Base-by-base conservation (phyloP, 1,140 invertebrate species). In the Scaptomyza pallida region DNA sequence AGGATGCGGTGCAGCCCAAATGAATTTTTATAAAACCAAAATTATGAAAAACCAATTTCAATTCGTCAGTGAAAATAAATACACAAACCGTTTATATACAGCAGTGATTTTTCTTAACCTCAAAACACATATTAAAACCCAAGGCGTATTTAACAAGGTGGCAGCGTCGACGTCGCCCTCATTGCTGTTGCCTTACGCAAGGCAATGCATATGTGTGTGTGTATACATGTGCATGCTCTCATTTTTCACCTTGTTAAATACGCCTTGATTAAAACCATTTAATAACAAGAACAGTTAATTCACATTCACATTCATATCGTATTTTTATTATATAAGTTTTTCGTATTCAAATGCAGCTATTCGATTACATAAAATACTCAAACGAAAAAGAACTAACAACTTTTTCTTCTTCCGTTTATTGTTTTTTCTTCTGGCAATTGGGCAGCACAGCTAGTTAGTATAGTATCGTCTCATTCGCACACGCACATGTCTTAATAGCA, bases 401-500 rank as follows among this genome's bases (percentile, higher is more conserved):
- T 56, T 16, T 6, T 50, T 10, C 47, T 50, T 30, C 23, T 10
- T 50, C 5, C 10, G 5, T 16, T 51, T n/a, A 6, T 23, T 23
- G 21, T 50, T 50, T n/a, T n/a, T n/a, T n/a, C n/a, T n/a, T 60
- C 52, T 56, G 80, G 81, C 81, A 83, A 83, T 78, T 64, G 56
- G 72, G 79, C 79, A 83, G 79, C 80, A 83, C 78, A 82, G 78
- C 78, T 82, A 41, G 33, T 52, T 45, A 26, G 23, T 26, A 26
- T 26, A n/a, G n/a, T 41, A 60, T 43, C 26, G 16, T 54, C 52
- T 45, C 37, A 12, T 48, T 19, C 60, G 15, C 16, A 26, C 23
- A 4, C 23, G 5, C 23, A 5, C 23, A 26, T 35, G n/a, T 50
- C 23, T 52, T 19, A 93, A 68, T 95, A 96, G 90, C 96, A 97